Conservation (phyloP, 2,113 vertebrate genomes). For the Clinocottus analis region DNA sequence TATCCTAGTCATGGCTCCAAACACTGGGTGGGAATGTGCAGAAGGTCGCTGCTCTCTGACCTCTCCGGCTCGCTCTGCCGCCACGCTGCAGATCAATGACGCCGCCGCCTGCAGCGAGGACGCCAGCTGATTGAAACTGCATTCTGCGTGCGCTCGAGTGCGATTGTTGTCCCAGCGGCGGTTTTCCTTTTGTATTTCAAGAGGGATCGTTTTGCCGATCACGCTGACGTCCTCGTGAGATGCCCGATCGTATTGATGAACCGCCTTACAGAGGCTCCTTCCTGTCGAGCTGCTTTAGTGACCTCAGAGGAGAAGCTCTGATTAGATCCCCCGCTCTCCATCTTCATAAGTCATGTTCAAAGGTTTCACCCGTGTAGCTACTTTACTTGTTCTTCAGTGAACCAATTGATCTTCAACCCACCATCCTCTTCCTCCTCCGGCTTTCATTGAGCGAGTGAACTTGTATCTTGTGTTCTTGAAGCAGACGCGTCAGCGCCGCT, state of each 20-base stretch:
- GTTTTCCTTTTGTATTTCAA: not conserved
- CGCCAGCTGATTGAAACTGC: not conserved
- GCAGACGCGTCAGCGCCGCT: not conserved
- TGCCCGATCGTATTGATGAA: not conserved
- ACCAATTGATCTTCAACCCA: not conserved
- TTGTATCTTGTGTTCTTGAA: not conserved
- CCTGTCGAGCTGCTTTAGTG: not conserved
- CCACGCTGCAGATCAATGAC: not conserved
- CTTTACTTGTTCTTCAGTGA: not conserved
- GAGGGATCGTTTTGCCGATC: not conserved
- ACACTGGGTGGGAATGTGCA: not conserved
- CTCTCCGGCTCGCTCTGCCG: not conserved
- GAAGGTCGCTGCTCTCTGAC: conserved; percentile 29
- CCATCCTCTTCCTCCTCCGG: not conserved
- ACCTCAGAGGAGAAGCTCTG: not conserved
- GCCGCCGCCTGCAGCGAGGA: not conserved
- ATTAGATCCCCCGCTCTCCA: not conserved
- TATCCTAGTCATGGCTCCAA: conserved; percentile 50
- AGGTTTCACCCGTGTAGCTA: not conserved
- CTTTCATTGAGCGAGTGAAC: not conserved
- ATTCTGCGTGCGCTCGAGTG: not conserved
- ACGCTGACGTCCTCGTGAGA: not conserved
- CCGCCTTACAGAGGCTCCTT: too few relatives aligned
- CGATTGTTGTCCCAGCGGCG: not conserved
- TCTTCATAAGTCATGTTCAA: not conserved